Base-by-base conservation (phyloP, 1,140 invertebrate species). In the Berghia stephanieae region DNA sequence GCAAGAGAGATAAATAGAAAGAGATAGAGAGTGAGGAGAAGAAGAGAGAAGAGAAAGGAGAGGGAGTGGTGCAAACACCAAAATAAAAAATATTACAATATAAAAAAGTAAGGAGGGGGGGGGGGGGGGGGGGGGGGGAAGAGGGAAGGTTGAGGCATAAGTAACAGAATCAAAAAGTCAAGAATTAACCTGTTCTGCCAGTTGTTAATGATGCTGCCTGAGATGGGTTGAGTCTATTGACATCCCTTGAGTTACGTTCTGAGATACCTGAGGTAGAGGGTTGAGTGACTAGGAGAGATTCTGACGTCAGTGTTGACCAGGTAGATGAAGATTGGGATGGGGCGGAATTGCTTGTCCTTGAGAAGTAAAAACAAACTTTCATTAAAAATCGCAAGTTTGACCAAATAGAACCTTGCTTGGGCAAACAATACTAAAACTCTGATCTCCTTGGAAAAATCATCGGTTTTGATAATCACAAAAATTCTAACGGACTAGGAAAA, bases 1-100 rank as follows among this genome's bases (percentile, higher is more conserved):
- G 55, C 24, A 31, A 60, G 55, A 60, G 55, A 60, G 55, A 60
- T n/a, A 60, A 31, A 60, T n/a, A 60, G 55, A 60, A 21, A 60
- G 55, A 21, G 55, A 60, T n/a, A 21, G 55, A 60, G 55, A 60
- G 55, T 27, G 55, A 60, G 55, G 34, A 31, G 34, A 31, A 21
- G 55, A 60, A 31, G 24, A 24, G 24, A 24, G 24, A 24, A 52
- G 46, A 52, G 55, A 60, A 31, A 60, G 55, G 34, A 31, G 34
- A 21, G 34, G 55, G 34, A 31, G 21, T n/a, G 34, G 55, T 27
- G 55, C 24, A 31, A 60, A 31, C 24, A 31, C 24, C n/a, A 60
- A 31, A 60, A 31, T 27, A 31, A 60, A 31, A 60, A 31, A 60
- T n/a, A 60, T n/a, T 27, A 31, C 24, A 31, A 60, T n/a, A 60